phyloP scores from a whole-genome alignment of 2,888 invertebrate genomes.

The Apamea crenata region DNA sequence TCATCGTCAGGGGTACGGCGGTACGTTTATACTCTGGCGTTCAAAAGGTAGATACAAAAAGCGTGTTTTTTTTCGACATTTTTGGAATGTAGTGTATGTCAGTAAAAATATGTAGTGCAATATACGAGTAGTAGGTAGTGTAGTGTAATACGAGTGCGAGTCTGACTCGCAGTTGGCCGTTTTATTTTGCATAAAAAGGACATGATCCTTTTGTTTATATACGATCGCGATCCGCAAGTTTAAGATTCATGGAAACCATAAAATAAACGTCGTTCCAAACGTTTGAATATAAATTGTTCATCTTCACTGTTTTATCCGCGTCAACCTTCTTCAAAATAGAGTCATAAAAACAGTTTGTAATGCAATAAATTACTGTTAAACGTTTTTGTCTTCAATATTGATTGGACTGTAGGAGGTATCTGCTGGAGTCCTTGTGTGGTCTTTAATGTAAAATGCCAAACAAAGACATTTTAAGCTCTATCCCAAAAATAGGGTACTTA shows the following conservation, averaged over 20 bases:
- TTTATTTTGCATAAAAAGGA: constrained; percentile 36
- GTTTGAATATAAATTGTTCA: constrained; percentile 61
- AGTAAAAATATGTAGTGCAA: not conserved
- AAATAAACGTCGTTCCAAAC: constrained; percentile 50
- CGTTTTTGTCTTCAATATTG: constrained; percentile 14
- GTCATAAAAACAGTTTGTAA: constrained; percentile 46
- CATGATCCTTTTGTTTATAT: constrained; percentile 45
- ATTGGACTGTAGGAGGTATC: not conserved
- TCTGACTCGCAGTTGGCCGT: not conserved
- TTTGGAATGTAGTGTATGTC: not conserved
- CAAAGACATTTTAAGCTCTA: not conserved
- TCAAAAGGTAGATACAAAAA: no score
- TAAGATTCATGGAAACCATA: constrained; percentile 58
- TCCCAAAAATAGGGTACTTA: not conserved
- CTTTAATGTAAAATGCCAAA: not conserved
- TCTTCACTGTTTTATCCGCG: constrained; percentile 42
- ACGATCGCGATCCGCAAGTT: constrained; percentile 25
- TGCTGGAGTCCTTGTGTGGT: not conserved
- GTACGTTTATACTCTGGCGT: no score
- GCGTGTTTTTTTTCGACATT: not conserved
- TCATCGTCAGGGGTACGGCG: no score
- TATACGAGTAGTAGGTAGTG: no score
- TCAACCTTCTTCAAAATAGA: constrained; percentile 55
- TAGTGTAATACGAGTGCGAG: not conserved
- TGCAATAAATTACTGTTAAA: constrained; percentile 48